Percentiles rank a stretch among this genome's conserved stretches.
Conservation (phyloP, 2,113 vertebrate genomes). For the Tympanuchus pallidicinctus region DNA sequence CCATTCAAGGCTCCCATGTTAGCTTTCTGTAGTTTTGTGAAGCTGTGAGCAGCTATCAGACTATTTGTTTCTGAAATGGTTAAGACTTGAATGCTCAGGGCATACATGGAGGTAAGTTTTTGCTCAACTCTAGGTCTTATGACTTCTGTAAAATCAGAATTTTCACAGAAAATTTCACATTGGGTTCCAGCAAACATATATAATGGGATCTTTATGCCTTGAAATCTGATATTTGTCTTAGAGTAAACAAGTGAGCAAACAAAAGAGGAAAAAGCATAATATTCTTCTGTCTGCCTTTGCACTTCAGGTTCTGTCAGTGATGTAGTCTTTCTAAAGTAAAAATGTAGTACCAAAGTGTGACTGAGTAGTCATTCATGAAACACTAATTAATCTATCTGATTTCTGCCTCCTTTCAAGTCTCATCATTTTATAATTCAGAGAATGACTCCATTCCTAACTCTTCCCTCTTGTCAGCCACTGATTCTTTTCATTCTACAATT, state of each 20-base stretch:
- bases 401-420: background rate
- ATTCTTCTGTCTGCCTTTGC: background rate
- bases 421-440: background rate
- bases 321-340: background rate
- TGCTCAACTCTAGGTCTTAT: background rate
- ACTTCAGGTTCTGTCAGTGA: background rate
- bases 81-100: background rate
- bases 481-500: background rate
- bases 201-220: background rate
- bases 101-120: background rate
- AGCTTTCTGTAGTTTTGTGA: background rate
- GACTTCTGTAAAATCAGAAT: background rate
- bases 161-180: background rate
- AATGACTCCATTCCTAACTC: background rate
- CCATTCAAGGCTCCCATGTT: accelerated
- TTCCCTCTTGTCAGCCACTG: background rate
- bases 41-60: accelerated
- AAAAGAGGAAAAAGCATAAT: background rate
- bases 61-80: background rate
- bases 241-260: background rate
- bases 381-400: background rate
- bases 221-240: background rate
- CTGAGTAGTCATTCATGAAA: background rate
- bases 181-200: background rate
- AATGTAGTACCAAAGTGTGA: background rate